Conservation (phyloP, 2,797 vertebrate genomes). For the Myotis daubentonii region DNA sequence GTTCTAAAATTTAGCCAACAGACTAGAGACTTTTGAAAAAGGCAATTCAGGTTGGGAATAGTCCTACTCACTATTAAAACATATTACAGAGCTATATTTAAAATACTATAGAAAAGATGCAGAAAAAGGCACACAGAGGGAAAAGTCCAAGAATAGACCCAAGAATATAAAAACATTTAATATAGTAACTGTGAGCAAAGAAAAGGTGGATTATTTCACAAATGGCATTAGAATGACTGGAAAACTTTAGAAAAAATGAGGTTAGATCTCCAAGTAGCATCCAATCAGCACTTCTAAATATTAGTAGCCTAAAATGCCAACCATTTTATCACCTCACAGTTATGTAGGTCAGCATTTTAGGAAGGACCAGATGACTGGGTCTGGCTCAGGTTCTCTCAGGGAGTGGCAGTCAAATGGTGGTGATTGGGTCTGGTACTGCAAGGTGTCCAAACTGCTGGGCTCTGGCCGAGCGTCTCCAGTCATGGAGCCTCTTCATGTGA, state of each 20-base stretch:
- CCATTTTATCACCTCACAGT: not conserved
- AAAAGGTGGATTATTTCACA: conserved; percentile 35
- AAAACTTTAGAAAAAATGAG: not conserved
- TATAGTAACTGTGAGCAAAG: not conserved
- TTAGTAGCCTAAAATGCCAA: not conserved
- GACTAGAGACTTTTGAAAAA: not conserved
- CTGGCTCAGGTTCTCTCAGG: not conserved
- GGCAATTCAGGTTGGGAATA: not conserved
- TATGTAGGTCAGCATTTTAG: conserved; percentile 30
- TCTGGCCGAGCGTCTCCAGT: not conserved
- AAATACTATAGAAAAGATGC: not conserved
- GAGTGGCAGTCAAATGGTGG: not conserved
- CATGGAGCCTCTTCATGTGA: not conserved
- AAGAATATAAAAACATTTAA: conserved; percentile 9
- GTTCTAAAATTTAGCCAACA: conserved; percentile 28
- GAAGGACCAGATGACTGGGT: not conserved
- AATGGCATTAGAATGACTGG: not conserved
- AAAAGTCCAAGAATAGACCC: not conserved
- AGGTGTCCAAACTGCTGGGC: not conserved
- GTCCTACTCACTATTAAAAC: not conserved
- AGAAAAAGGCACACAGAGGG: not conserved
- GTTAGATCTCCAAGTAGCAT: not conserved
- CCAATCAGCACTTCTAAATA: not conserved
- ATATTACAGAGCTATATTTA: not conserved
- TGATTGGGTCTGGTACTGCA: not conserved